Base-by-base conservation (phyloP, 2,797 vertebrate species). In the Microhierax caerulescens region DNA sequence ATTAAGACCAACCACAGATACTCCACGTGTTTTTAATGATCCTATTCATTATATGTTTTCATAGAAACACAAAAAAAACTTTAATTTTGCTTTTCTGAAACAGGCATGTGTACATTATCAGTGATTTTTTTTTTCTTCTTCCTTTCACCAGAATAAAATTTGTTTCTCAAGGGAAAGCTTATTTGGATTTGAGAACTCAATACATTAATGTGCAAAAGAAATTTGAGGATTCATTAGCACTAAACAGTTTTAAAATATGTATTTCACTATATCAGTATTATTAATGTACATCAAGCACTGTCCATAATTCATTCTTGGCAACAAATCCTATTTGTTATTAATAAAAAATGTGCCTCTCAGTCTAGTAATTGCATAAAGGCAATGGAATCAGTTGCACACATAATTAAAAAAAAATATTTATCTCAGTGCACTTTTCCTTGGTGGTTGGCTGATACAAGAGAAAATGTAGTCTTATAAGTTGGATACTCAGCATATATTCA, bases 81-180 rank as follows among this genome's bases (percentile, higher is more conserved):
- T 61, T 68, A 14, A 8, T 25, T 89, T 81, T 70, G 0, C 74
- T 81, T 77, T 25, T 56, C 8, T 75, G 25, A 37, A 88, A 60
- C 16, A 30, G 12, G 16, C 8, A 9, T 1, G 0, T 37, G 15
- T 67, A 53, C 8, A 1, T 57, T 50, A 41, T 19, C 22, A 7
- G 9, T 37, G 32, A 10, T 4, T 14, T n/a, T 64, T 80, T 60
- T 72, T 59, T 60, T 5, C 8, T 60, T 75, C 15, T 50, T 78
- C 63, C 5, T 63, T 61, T 53, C 36, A 27, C n/a, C 43, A 51
- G n/a, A 93, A 54, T 6, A 74, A 61, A 74, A 36, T 45, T 39
- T 85, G 11, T 89, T 75, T 61, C 8, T 82, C 28, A 17, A 34
- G 8, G 6, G 25, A 79, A 86, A 51, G 15, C 13, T 70, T 56